Evolutionary conservation across 2,113 vertebrate species (phyloP).

Genomic region (Anoplopoma fimbria): DNA sequence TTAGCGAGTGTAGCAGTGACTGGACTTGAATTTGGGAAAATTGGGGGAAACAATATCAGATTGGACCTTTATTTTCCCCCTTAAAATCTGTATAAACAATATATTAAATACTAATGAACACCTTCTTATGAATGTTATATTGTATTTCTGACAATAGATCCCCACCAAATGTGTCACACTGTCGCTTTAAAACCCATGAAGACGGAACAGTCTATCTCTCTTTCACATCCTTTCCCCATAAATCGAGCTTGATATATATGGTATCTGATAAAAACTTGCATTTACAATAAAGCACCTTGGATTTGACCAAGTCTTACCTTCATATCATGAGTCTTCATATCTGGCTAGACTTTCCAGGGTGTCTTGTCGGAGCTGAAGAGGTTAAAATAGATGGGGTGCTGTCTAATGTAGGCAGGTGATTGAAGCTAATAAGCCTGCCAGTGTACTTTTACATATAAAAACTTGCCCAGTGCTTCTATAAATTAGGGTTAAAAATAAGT

Average conservation of each 20-base stretch:
- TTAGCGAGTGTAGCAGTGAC: not conserved
- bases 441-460: not conserved
- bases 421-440: slow-evolving; percentile 20
- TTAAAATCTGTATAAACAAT: not conserved
- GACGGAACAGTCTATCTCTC: not conserved
- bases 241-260: not conserved
- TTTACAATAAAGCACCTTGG: not conserved
- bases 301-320: not conserved
- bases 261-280: not conserved
- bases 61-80: not conserved
- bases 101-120: too few relatives aligned
- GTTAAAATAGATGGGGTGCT: not conserved
- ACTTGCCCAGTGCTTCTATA: slow-evolving; percentile 7
- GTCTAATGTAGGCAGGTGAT: slow-evolving; percentile 2
- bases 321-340: not conserved
- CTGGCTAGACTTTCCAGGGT: not conserved
- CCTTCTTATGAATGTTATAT: too few relatives aligned
- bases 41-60: not conserved
- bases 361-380: not conserved
- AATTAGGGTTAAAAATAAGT: slow-evolving; percentile 44
- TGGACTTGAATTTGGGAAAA: too few relatives aligned
- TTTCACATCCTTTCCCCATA: not conserved
- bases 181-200: not conserved
- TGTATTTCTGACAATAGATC: too few relatives aligned
- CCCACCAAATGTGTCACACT: too few relatives aligned